These are phyloP conservation scores for Hyles vespertilio DNA, from an alignment of 1,140 invertebrate genomes.

Conservation along the genomic window DNA sequence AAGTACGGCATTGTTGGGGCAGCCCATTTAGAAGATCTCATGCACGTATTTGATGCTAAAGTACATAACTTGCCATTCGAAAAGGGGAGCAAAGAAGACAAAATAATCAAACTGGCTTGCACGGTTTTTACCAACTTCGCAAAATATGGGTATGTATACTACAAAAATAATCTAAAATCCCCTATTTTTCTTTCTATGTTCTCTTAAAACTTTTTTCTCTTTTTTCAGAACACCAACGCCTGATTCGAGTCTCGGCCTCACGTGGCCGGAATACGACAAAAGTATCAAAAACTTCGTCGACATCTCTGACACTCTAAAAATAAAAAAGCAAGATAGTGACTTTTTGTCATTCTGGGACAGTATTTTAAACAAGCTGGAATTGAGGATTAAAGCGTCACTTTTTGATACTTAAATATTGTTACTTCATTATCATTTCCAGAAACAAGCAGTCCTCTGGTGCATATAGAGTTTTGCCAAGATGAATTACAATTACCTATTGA, in stretches of 20 bases:
- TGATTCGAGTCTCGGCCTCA: conserved; percentile 12
- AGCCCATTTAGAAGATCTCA: conserved; percentile 46
- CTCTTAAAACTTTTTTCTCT: not conserved
- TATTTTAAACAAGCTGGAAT: not conserved
- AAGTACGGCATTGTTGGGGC: conserved; percentile 34
- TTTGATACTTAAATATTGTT: too few relatives aligned
- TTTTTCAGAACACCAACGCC: conserved; percentile 21
- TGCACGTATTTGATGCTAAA: conserved; percentile 48
- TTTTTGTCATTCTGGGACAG: conserved; percentile 5
- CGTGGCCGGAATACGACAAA: conserved; percentile 20
- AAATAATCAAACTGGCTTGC: conserved; percentile 58
- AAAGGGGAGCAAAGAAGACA: conserved; percentile 33
- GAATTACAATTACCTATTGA: too few relatives aligned
- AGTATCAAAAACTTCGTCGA: conserved; percentile 10
- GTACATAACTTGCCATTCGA: conserved; percentile 27
- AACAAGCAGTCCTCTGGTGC: too few relatives aligned
- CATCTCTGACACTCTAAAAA: conserved; percentile 12
- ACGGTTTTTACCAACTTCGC: conserved; percentile 76
- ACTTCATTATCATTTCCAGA: too few relatives aligned
- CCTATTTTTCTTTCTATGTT: too few relatives aligned
- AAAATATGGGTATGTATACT: conserved; percentile 66
- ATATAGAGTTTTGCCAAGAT: too few relatives aligned
- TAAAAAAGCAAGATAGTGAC: not conserved
- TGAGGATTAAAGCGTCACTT: too few relatives aligned
- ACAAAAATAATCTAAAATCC: not conserved